Evolutionary conservation across 2,113 vertebrate species (phyloP), one percentile per base, ranked within the genome.

Genomic region (Melanerpes aurifrons): DNA sequence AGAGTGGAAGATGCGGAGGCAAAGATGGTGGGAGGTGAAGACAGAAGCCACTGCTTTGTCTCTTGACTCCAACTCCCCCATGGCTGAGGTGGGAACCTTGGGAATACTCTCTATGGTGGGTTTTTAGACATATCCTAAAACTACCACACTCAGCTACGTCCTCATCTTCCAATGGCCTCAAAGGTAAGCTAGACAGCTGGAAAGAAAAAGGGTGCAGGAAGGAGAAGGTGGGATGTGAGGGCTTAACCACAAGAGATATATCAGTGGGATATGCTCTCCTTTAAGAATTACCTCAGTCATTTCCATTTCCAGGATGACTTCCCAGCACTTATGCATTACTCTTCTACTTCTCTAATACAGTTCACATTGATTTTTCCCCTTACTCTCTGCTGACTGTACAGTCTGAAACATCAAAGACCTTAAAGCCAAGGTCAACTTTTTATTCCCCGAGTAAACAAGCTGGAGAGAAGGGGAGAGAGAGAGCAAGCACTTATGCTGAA

Each of bases 361-460:
- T 96, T 97, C 89, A 79, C 95, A 98, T 98, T 13, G 97, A 98
- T 98, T 98, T 98, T 95, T 63, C 76, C 90, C 95, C 83, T 94
- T 97, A 37, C 94, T 97, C 94, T 97, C 92, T 97, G 96, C 95
- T 97, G 97, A 98, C 96, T 97, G 76, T 80, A 97, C 96, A 96
- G 77, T 96, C 96, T 97, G 92, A 97, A 97, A 95, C 96, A 96
- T 86, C 85, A 91, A 92, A 98, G 97, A 97, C 97, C 97, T 98
- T 96, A 95, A 96, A 96, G 87, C 92, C 97, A 98, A 98, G 97
- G 97, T 98, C 97, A 97, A 86, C 91, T 92, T 96, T 97, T 93
- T 88, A 92, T 97, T 97, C 79, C 61, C 90, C 76, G 45, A 94
- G 91, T 97, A 97, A 97, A 97, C 90, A 97, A 97, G 87, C 86